These are phyloP conservation scores for Punctoribates punctum DNA, from an alignment of 2,888 invertebrate genomes.

Conservation along the genomic window DNA sequence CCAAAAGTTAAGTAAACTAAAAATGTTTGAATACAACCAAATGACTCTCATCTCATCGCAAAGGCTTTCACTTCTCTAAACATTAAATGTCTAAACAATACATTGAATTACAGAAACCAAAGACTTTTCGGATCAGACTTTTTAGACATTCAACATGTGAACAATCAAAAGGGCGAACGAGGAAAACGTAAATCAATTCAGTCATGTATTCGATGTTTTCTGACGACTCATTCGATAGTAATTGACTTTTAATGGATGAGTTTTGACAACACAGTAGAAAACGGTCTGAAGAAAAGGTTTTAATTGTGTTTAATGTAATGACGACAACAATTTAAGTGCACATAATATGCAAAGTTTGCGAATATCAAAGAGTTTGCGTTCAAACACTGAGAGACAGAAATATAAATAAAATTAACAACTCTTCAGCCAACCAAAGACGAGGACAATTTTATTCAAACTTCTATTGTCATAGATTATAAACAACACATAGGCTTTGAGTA, in stretches of 20 bases:
- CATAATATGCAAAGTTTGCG: not conserved
- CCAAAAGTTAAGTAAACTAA: constrained; percentile 34
- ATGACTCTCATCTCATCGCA: constrained; percentile 1
- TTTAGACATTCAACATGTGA: not conserved
- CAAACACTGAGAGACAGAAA: not conserved
- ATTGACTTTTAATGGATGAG: too few relatives aligned
- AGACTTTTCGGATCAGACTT: not conserved
- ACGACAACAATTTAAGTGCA: too few relatives aligned
- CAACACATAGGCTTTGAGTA: too few relatives aligned
- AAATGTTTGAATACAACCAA: constrained; percentile 17
- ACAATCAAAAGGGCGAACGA: not conserved
- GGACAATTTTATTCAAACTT: not conserved
- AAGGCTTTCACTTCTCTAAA: not conserved
- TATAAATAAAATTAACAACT: not conserved
- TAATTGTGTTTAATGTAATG: too few relatives aligned
- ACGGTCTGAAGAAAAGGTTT: too few relatives aligned
- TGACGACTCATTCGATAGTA: too few relatives aligned
- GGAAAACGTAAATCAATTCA: too few relatives aligned
- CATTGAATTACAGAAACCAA: not conserved
- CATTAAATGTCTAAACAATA: not conserved
- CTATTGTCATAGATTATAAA: not conserved
- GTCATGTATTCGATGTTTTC: too few relatives aligned
- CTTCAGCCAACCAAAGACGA: not conserved
- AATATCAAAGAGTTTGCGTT: not conserved
- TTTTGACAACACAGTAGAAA: too few relatives aligned